Percentiles rank a stretch among this genome's conserved stretches.
These are phyloP conservation scores for Spheniscus humboldti DNA, from an alignment of 2,797 vertebrate genomes.

Conservation along the genomic window DNA sequence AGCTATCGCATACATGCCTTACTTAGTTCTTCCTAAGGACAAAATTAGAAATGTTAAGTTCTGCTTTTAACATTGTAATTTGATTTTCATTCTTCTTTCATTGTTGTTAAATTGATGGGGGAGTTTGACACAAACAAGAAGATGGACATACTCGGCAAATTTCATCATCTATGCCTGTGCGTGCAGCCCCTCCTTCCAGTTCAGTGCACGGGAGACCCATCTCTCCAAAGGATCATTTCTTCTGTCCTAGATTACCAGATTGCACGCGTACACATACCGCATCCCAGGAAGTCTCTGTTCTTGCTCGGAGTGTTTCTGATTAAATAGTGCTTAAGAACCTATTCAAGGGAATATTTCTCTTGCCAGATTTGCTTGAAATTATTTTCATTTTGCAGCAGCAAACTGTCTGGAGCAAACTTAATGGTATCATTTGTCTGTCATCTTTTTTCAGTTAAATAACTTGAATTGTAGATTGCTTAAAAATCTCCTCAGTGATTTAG, in stretches of 20 bases:
- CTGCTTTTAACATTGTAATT: not conserved
- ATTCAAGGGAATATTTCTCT: not conserved
- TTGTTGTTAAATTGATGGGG: not conserved
- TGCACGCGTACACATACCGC: not conserved
- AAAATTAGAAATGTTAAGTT: not conserved
- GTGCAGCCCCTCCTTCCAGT: not conserved
- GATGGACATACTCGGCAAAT: not conserved
- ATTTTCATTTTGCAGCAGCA: not conserved
- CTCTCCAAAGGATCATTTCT: not conserved
- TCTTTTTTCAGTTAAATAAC: not conserved
- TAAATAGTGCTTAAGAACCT: not conserved
- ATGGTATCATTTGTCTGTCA: not conserved
- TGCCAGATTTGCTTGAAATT: not conserved
- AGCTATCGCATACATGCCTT: fast-evolving
- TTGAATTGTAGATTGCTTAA: not conserved
- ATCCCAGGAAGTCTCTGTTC: not conserved
- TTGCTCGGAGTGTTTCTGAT: not conserved
- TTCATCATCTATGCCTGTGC: not conserved
- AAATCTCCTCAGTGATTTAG: not conserved
- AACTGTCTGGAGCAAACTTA: not conserved
- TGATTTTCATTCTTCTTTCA: not conserved
- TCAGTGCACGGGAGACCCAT: not conserved
- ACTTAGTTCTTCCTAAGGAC: not conserved
- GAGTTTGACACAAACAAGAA: not conserved
- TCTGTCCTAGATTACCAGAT: not conserved